These are phyloP conservation scores for Drosophila subsilvestris DNA, from an alignment of 2,888 invertebrate species.

Conservation along the genomic window DNA sequence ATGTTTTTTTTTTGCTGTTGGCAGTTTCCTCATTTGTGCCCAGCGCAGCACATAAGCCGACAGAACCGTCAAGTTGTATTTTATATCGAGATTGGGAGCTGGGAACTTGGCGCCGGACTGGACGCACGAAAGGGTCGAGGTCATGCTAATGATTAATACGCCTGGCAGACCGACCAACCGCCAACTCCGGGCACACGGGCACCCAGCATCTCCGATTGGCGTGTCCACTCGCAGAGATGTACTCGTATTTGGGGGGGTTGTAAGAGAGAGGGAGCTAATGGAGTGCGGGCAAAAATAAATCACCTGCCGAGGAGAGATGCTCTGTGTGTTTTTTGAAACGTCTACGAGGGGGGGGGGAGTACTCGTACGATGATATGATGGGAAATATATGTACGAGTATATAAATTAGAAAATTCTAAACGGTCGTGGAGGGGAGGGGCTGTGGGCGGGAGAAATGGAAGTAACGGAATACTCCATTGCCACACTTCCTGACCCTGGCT, in stretches of 20 bases:
- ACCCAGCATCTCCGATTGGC: slow-evolving; percentile 14
- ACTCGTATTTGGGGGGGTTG: slow-evolving; percentile 10
- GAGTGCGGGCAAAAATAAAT: slow-evolving; percentile 48
- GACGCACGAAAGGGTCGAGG: slow-evolving; percentile 71
- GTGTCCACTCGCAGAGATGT: slow-evolving; percentile 28
- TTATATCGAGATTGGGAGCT: neutral
- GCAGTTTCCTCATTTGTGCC: slow-evolving; percentile 74
- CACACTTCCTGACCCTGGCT: slow-evolving; percentile 76
- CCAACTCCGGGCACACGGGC: no score
- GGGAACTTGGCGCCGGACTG: neutral
- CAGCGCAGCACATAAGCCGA: slow-evolving; percentile 65
- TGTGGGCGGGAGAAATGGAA: slow-evolving; percentile 6
- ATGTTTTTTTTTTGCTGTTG: slow-evolving; percentile 67
- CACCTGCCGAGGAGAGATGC: slow-evolving; percentile 35
- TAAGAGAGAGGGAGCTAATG: slow-evolving; percentile 27
- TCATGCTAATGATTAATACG: slow-evolving; percentile 76
- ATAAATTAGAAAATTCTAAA: slow-evolving; percentile 45
- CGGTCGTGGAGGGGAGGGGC: slow-evolving; percentile 2
- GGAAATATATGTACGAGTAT: slow-evolving; percentile 32
- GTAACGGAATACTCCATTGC: slow-evolving; percentile 57
- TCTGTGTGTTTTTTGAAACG: neutral
- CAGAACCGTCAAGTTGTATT: slow-evolving; percentile 54
- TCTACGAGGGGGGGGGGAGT: neutral
- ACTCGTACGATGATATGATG: slow-evolving; percentile 29
- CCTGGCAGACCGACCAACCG: slow-evolving; percentile 10